Base-by-base conservation (phyloP, 2,888 invertebrate species). In the Sussaba pulchella region DNA sequence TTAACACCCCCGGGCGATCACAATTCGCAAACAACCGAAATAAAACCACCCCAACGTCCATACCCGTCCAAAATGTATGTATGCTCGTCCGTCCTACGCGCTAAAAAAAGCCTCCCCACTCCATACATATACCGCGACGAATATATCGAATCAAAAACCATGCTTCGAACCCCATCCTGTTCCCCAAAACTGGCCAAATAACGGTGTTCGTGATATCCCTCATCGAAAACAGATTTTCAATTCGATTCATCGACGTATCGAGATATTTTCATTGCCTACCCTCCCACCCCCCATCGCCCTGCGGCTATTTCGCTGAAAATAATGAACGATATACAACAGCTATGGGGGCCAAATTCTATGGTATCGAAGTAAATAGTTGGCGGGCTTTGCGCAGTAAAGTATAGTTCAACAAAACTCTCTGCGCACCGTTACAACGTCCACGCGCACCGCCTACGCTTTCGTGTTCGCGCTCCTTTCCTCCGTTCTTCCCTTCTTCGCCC, bases 341-440 rank as follows among this genome's bases (percentile, higher is more conserved):
- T 39, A 39, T 12, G 12, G 39, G 1, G 39, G 24, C 4, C 45
- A 14, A 45, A 45, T 3, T 47, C 1, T 17, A 26, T 14, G n/a
- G 24, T 54, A 31, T 31, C 31, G 54, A 14, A n/a, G 26, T n/a
- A 31, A 54, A 10, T 14, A 24, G 1, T 24, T 21, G 52, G 24
- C 24, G 31, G 14, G 31, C 31, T 31, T 1, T 57, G 57, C 57
- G 57, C 57, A 6, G 14, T 36, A 14, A 8, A 14, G 36, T 31
- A 8, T 1, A 6, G n/a, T 36, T 57, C 31, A 2, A 26, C 31
- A 1, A 36, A 57, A 8, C 8, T 26, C 4, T 57, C 57, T 57
- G 57, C 57, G 57, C 57, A 57, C 10, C 57, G 57, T 31, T 31
- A 57, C 17, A 26, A 17, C 14, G 24, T 52, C 24, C 52, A 14